These are phyloP conservation scores for Bembecia ichneumoniformis DNA, from an alignment of 2,888 invertebrate genomes.

Conservation along the genomic window DNA sequence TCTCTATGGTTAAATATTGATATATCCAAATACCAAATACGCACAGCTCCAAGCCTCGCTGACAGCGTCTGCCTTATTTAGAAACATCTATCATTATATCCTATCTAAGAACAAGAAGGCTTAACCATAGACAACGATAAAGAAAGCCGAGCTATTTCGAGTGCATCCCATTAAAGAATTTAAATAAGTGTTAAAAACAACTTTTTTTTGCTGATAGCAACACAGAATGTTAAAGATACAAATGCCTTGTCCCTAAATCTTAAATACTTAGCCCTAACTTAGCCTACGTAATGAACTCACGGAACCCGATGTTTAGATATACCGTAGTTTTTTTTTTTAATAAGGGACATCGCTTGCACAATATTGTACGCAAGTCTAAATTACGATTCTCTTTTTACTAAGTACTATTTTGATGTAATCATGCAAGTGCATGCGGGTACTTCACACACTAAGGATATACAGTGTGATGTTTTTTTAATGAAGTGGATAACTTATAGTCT, in stretches of 20 bases:
- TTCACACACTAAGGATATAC: conserved; percentile 7
- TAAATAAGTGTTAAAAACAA: conserved; percentile 37
- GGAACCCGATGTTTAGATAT: conserved; percentile 5
- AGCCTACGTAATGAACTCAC: conserved; percentile 48
- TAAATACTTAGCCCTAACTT: conserved; percentile 56
- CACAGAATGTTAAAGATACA: conserved; percentile 52
- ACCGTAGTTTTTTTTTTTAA: background rate
- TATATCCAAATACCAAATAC: conserved; percentile 17
- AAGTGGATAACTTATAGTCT: no score
- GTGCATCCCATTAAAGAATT: conserved; percentile 54
- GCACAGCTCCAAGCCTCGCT: conserved; percentile 6
- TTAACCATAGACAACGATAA: conserved; percentile 44
- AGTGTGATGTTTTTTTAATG: background rate
- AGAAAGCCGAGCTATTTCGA: conserved; percentile 42
- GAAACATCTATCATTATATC: conserved; percentile 59
- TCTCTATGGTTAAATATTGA: conserved; percentile 11
- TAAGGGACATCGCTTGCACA: background rate
- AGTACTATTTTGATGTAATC: conserved; percentile 12
- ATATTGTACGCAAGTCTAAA: background rate
- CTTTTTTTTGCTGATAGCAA: conserved; percentile 43
- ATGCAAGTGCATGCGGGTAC: conserved; percentile 18
- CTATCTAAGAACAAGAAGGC: conserved; percentile 61
- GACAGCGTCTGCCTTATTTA: conserved; percentile 41
- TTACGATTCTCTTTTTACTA: conserved; percentile 7
- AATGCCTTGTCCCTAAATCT: conserved; percentile 50